Base-by-base conservation (phyloP, 2,797 vertebrate genomes). In the Cyclura pinguis region DNA sequence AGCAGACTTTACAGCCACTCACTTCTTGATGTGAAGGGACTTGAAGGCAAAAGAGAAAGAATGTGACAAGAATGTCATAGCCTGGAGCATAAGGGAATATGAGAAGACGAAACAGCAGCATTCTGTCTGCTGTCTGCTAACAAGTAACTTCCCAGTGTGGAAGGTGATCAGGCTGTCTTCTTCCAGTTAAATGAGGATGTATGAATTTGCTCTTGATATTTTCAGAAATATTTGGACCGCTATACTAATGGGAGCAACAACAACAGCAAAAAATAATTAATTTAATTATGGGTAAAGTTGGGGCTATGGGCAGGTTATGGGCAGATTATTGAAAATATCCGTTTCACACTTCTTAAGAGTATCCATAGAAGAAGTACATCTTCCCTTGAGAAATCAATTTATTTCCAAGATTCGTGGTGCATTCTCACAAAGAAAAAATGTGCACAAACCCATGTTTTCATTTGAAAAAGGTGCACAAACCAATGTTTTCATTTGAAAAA, bases 51-150 rank as follows among this genome's bases (percentile, higher is more conserved):
- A 10, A 93, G 88, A 78, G 93, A 92, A 88, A 24, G 89, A 81
- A 90, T 69, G 72, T 94, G 92, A 94, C 88, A 91, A 74, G 91
- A 94, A 84, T 94, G 87, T 93, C 90, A 92, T 91, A 85, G 88
- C 92, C 92, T 91, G 90, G 81, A 90, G 93, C 91, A 95, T 13
- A 91, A 88, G 86, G 42, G 90, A 32, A 86, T 91, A 87, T 0
- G 0, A 38, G 4, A 32, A 57, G 86, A 88, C 32, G 80, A 93
- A 90, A 93, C 93, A 93, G 95, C 92, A 95, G 80, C 87, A 89
- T 85, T 93, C 95, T 92, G 76, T 89, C 64, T 90, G 1, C 88
- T 92, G 18, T 85, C 89, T 93, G 88, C 67, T 0, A 29, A 91
- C 12, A 89, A 80, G 55, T 74, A 47, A 55, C 69, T 72, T 24